These are phyloP conservation scores for Odontamblyopus lacepedii DNA, from an alignment of 2,797 vertebrate species.

Conservation along the genomic window DNA sequence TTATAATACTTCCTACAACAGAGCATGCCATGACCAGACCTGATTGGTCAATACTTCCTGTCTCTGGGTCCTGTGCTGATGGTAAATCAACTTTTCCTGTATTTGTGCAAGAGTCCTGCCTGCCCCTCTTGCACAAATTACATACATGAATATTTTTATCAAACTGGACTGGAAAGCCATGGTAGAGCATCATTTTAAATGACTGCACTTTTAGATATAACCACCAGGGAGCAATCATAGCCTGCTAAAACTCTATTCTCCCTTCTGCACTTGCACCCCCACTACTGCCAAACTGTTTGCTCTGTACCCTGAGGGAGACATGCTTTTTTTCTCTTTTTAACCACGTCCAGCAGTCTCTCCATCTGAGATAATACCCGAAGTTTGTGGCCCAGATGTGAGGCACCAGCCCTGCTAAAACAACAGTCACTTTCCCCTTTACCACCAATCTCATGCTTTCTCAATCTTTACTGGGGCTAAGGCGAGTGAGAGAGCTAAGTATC, in stretches of 20 bases:
- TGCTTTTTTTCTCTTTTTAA: conserved; percentile 27
- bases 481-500: conserved; percentile 1
- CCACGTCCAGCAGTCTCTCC: conserved; percentile 60
- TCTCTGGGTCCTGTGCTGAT: no score
- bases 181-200: background rate
- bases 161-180: no score
- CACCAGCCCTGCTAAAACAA: conserved; percentile 43
- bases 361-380: conserved; percentile 56
- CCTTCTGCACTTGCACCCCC: conserved; percentile 16
- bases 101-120: no score
- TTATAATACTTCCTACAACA: no score
- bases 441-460: conserved; percentile 36
- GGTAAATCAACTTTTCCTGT: no score
- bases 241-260: conserved; percentile 13
- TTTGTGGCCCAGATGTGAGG: conserved; percentile 72
- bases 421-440: conserved; percentile 56
- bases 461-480: conserved; percentile 7
- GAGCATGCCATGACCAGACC: no score
- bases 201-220: background rate
- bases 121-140: no score
- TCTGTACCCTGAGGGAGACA: conserved; percentile 66
- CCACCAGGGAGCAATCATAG: conserved; percentile 59
- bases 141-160: no score
- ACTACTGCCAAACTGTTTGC: conserved; percentile 68
- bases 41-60: no score